A percentile compares a stretch with the other conserved stretches of the same genome.
Conservation (phyloP, 2,113 vertebrate genomes). For the Gadus macrocephalus region DNA sequence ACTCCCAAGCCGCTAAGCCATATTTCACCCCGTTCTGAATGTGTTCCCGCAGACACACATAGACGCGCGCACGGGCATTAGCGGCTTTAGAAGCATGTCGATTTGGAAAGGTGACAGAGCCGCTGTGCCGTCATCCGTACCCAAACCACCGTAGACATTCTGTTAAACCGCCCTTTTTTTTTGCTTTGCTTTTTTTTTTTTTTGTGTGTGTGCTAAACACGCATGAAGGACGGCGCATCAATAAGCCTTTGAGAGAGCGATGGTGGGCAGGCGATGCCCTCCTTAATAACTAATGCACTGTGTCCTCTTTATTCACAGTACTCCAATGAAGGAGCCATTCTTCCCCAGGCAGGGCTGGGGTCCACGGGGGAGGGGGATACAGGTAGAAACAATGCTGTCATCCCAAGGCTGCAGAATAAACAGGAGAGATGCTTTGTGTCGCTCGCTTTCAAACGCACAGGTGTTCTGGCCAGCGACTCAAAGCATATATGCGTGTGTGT, state of each 20-base stretch:
- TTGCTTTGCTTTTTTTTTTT: no score
- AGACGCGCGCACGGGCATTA: no score
- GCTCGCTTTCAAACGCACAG: conserved; percentile 57
- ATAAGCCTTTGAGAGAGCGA: conserved; percentile 39
- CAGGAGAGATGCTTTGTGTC: conserved; percentile 56
- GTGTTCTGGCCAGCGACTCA: conserved; percentile 66
- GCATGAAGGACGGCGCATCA: conserved; percentile 32
- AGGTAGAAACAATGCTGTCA: conserved; percentile 62
- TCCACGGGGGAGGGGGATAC: conserved; percentile 56
- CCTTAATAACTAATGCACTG: conserved; percentile 44
- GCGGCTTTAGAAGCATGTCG: no score
- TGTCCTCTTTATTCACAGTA: conserved; percentile 25
- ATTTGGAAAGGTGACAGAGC: no score
- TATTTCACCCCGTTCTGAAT: no score
- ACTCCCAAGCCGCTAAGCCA: no score
- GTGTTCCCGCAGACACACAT: no score
- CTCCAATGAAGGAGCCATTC: conserved; percentile 49
- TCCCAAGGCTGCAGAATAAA: conserved; percentile 58
- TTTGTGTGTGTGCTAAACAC: conserved; percentile 11
- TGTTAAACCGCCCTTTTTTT: no score
- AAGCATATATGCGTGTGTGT: conserved; percentile 24
- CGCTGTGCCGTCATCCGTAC: no score
- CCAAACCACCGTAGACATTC: no score
- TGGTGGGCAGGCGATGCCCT: conserved; percentile 31
- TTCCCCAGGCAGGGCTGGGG: conserved; percentile 52